Evolutionary conservation across 2,113 vertebrate species (phyloP).

Genomic region (Malurus cyaneus): DNA sequence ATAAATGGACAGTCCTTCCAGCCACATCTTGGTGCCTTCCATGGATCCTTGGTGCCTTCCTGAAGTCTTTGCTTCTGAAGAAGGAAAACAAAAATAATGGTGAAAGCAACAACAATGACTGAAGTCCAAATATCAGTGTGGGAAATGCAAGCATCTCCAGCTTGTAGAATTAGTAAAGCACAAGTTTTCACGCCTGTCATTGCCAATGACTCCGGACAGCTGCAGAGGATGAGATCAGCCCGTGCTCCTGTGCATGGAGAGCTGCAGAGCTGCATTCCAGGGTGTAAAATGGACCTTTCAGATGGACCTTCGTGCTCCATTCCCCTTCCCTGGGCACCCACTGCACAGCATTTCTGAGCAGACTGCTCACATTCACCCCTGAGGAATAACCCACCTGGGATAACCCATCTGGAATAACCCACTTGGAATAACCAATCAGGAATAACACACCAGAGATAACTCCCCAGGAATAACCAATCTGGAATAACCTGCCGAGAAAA

Average conservation of each 20-base stretch:
- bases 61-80: neutral
- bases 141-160: neutral
- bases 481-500: no score
- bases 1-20: fast-evolving
- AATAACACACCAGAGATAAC: no score
- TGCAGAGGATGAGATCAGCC: neutral
- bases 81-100: neutral
- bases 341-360: neutral
- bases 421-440: no score
- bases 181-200: neutral
- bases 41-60: neutral
- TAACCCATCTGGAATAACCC: no score
- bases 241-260: fast-evolving
- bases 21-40: neutral
- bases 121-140: neutral
- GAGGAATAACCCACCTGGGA: neutral
- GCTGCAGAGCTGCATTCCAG: neutral
- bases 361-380: neutral
- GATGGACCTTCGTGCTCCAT: neutral
- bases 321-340: neutral
- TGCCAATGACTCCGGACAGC: neutral
- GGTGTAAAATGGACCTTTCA: neutral
- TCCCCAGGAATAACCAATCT: no score
- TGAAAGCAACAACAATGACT: neutral
- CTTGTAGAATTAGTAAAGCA: neutral